A percentile compares a stretch with the other conserved stretches of the same genome.
Evolutionary conservation across 2,797 vertebrate genomes (phyloP).

Genomic region (Takifugu rubripes): DNA sequence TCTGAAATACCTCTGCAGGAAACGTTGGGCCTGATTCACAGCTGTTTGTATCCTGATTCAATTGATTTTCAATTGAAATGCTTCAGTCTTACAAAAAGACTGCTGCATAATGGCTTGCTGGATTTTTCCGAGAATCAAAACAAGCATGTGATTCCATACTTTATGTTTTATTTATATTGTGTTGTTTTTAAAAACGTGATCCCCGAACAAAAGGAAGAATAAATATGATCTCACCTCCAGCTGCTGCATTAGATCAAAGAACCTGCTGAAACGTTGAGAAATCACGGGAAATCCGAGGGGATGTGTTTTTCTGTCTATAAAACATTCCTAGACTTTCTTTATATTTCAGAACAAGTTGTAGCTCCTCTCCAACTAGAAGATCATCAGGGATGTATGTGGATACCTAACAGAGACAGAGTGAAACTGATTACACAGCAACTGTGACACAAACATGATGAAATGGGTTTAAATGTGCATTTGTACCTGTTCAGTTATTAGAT

Average conservation of each 20-base stretch:
- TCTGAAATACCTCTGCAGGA: constrained; percentile 73
- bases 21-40: constrained; percentile 70
- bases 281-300: constrained; percentile 83
- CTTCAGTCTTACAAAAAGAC: too few species aligned
- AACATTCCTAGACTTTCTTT: constrained; percentile 66
- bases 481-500: constrained; percentile 80
- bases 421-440: neutral
- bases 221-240: constrained; percentile 71
- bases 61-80: too few species aligned
- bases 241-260: constrained; percentile 74
- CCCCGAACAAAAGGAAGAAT: constrained; percentile 1
- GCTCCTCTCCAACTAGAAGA: constrained; percentile 76
- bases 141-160: too few species aligned
- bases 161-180: neutral
- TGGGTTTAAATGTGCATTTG: neutral
- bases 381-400: constrained; percentile 72
- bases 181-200: neutral
- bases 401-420: constrained; percentile 59
- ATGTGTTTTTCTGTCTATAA: constrained; percentile 57
- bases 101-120: too few species aligned
- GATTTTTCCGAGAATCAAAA: too few species aligned
- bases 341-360: constrained; percentile 74
- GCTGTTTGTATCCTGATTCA: too few species aligned
- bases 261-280: constrained; percentile 78
- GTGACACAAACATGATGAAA: neutral